Evolutionary conservation across 2,888 invertebrate genomes (phyloP), one percentile per base, ranked within the genome.

Genomic region (Diarsia dahlii): DNA sequence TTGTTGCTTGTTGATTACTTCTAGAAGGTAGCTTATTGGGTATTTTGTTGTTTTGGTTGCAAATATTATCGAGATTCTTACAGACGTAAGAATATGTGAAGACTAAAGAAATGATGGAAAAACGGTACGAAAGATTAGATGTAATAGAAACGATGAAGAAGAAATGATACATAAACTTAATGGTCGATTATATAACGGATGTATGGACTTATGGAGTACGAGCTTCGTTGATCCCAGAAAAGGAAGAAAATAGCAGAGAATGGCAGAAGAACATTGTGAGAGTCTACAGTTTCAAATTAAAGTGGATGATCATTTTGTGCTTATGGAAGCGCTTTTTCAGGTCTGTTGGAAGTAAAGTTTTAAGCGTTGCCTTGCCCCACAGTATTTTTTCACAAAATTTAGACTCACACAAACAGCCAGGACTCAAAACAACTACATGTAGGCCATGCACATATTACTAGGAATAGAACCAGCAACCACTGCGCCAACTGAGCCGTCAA

Each of bases 1-100:
- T 60, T 60, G 28, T 58, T 60, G 13, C 13, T 56, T 73, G 28
- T 1, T 46, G 52, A 54, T 76, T 39, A 56, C 46, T 39, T 56
- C 46, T 54, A 15, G n/a, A 60, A 3, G 34, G n/a, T 76, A n/a
- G n/a, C 15, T 62, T 34, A 45, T n/a, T 46, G 20, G 5, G 50
- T 46, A 46, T 1, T 5, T 48, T 34, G 28, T 4, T 34, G 56
- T 46, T 71, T 52, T n/a, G 39, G 39, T 20, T 20, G 23, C 34
- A 34, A 34, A 48, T 67, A 64, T 23, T 23, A 6, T 18, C n/a
- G n/a, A 46, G 12, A 39, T 39, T 39, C 39, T 39, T 39, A 39
- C 13, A 0, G 18, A 0, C 39, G 3, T 28, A 58, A 4, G 45
- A 18, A 20, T 20, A 56, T 18, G 23, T n/a, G n/a, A 54, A 18